These are phyloP conservation scores for Tiliacea citrago DNA, from an alignment of 2,888 invertebrate genomes.

Conservation along the genomic window DNA sequence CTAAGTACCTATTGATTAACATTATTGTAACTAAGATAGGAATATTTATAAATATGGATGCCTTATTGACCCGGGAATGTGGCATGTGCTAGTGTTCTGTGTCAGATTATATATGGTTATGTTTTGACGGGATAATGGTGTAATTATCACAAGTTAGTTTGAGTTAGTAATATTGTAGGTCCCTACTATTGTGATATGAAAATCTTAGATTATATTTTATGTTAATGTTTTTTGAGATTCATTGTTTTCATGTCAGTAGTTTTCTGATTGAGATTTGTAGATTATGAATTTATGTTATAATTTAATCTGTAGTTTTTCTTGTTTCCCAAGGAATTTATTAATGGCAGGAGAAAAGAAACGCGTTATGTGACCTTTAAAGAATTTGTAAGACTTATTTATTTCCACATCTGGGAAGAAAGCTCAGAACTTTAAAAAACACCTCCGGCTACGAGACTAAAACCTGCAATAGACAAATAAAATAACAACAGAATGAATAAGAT, in stretches of 20 bases:
- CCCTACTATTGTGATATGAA: neutral
- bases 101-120: slow-evolving; percentile 11
- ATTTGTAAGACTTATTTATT: no score
- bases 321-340: neutral
- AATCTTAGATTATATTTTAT: no score
- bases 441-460: neutral
- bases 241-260: neutral
- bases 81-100: slow-evolving; percentile 27
- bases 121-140: slow-evolving; percentile 39
- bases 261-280: neutral
- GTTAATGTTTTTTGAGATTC: neutral
- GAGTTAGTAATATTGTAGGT: neutral
- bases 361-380: neutral
- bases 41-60: slow-evolving; percentile 8
- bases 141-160: neutral
- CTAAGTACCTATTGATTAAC: slow-evolving; percentile 40
- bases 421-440: no score
- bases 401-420: neutral
- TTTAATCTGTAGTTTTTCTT: neutral
- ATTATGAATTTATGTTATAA: neutral
- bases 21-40: slow-evolving; percentile 34
- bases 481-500: neutral
- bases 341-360: no score
- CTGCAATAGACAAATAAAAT: neutral
- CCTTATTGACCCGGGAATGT: slow-evolving; percentile 25